phyloP scores from a whole-genome alignment of 2,797 vertebrate genomes.

The Chaunax sp. region DNA sequence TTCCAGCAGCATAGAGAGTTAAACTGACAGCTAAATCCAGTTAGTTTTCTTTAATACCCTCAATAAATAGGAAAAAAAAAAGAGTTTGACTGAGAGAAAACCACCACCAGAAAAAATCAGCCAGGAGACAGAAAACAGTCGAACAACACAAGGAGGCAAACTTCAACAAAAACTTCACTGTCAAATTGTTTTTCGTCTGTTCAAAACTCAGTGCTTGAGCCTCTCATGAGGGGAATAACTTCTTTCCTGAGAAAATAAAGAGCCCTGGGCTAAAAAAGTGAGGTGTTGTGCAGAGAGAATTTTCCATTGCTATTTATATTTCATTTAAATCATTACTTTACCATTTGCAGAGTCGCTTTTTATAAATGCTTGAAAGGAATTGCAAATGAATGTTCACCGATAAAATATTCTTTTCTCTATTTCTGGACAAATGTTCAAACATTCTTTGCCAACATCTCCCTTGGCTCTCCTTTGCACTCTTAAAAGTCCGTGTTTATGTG shows the following conservation, averaged over 20 bases:
- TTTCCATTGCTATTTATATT: constrained; percentile 14
- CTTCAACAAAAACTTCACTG: constrained; percentile 29
- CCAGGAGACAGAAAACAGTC: constrained; percentile 8
- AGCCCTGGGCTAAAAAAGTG: constrained; percentile 1
- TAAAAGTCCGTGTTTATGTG: not conserved
- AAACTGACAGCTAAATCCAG: constrained; percentile 14
- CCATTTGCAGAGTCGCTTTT: constrained; percentile 5
- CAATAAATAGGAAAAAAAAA: constrained; percentile 20
- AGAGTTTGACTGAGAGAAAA: constrained; percentile 10
- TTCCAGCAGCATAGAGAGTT: not conserved
- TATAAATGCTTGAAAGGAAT: constrained; percentile 29
- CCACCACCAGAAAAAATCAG: constrained; percentile 16
- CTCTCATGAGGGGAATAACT: constrained; percentile 30
- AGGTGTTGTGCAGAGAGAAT: constrained; percentile 1
- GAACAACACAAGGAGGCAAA: constrained; percentile 24
- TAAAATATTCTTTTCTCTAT: constrained; percentile 33
- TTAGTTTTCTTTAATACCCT: constrained; percentile 4
- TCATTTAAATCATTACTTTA: constrained; percentile 31
- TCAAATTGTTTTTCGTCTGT: constrained; percentile 13
- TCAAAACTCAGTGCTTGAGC: not conserved
- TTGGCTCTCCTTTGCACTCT: constrained; percentile 2
- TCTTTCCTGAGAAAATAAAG: constrained; percentile 27
- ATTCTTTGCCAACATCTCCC: constrained; percentile 25
- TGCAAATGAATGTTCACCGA: constrained; percentile 8
- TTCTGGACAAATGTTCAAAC: constrained; percentile 23